Evolutionary conservation across 2,797 vertebrate genomes (phyloP), one percentile per base, ranked within the genome.

Genomic region (Enteromius unitaeniatus): DNA sequence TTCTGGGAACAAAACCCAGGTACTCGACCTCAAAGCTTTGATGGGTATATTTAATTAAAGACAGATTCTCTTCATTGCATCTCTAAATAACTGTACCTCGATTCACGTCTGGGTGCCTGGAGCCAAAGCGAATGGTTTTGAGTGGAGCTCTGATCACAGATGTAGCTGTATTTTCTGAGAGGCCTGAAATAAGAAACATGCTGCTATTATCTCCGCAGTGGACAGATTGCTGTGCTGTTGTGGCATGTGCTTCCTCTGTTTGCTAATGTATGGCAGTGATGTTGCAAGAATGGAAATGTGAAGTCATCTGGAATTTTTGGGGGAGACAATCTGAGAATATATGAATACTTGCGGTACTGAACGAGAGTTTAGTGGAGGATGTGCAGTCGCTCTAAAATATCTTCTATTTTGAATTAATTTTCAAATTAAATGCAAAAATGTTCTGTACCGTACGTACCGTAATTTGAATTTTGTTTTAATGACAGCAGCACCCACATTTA

Each of bases 181-280:
- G 31, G 34, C n/a, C n/a, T 19, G 58, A 65, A 73, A 65, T 19
- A 49, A 79, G 65, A 62, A 84, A 78, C 26, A 58, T 49, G 42
- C 68, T 82, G 70, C 67, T 47, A 55, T 53, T 40, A 72, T 42
- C 62, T 60, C 19, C n/a, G 2, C 45, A 42, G 7, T 45, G 72
- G 47, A 78, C 37, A 83, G 42, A 78, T 42, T 55, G 67, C 49
- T 68, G 19, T 78, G 7, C 47, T 65, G 49, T 65, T 78, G 49
- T 83, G 79, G 86, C 94, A 94, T 91, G 92, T 81, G 67, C 6
- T 81, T 72, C 93, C 40, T 82, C 92, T 88, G 92, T 86, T 76
- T 92, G 4, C 65, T 81, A 34, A 58, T 60, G n/a, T 53, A 70
- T 72, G 6, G 51, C 49, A 34, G 47, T 21, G 49, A 55, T 68